A percentile compares a stretch with the other conserved stretches of the same genome.
Evolutionary conservation across 1,140 invertebrate genomes (phyloP).

Genomic region (Andricus grossulariae): DNA sequence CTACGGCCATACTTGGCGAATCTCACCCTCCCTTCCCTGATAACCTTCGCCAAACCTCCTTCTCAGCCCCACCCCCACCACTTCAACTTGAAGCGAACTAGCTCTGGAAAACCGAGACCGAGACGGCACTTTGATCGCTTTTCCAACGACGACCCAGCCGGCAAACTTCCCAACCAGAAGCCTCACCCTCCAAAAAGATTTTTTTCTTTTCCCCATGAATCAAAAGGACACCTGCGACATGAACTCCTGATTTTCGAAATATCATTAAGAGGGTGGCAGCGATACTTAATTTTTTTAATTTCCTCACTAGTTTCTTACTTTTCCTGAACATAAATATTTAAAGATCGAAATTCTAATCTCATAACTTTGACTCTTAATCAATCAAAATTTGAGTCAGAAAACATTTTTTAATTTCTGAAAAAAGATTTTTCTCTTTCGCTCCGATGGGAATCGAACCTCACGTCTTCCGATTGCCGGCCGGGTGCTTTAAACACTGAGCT

Average conservation of each 20-base stretch:
- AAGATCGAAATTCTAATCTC: too few relatives aligned
- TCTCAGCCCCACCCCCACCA: constrained; percentile 40
- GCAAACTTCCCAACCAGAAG: constrained; percentile 53
- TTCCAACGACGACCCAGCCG: constrained; percentile 51
- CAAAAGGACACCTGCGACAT: background rate
- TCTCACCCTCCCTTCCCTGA: constrained; percentile 44
- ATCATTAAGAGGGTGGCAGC: background rate
- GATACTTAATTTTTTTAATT: too few relatives aligned
- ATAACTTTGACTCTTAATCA: too few relatives aligned
- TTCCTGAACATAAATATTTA: too few relatives aligned
- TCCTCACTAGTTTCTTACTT: too few relatives aligned
- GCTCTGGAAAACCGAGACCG: constrained; percentile 62
- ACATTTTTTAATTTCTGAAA: too few relatives aligned
- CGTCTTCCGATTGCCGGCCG: too few relatives aligned
- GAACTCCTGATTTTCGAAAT: background rate
- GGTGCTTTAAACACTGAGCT: too few relatives aligned
- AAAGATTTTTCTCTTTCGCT: too few relatives aligned
- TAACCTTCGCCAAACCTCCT: constrained; percentile 52
- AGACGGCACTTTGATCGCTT: constrained; percentile 70
- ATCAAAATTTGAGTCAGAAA: too few relatives aligned
- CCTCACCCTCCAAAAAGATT: constrained; percentile 47
- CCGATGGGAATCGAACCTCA: too few relatives aligned
- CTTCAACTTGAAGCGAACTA: constrained; percentile 38
- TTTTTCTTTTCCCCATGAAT: constrained; percentile 33
- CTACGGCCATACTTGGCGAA: constrained; percentile 42